Evolutionary conservation across 2,113 vertebrate species (phyloP).

Genomic region (Anoura caudifer): DNA sequence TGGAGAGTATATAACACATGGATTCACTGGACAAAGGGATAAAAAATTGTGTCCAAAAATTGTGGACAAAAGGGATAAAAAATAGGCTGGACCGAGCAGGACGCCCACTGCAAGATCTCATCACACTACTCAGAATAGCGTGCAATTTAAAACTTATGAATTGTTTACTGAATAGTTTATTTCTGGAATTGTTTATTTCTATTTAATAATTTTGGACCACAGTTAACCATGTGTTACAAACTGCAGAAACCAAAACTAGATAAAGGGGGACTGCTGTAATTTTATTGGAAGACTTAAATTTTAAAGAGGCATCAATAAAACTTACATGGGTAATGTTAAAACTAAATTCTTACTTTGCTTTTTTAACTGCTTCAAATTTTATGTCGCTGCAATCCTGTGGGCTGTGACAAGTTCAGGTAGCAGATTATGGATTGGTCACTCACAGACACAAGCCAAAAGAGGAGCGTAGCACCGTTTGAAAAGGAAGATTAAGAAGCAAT

Average conservation of each 20-base stretch:
- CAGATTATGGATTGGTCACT: not conserved
- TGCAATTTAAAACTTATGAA: not conserved
- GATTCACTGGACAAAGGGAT: not conserved
- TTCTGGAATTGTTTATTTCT: not conserved
- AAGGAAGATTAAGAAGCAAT: not conserved
- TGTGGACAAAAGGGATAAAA: not conserved
- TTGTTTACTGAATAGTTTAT: not conserved
- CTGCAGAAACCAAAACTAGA: not conserved
- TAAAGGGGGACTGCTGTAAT: not conserved
- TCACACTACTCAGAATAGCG: not conserved
- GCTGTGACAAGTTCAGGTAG: not conserved
- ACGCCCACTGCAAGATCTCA: not conserved
- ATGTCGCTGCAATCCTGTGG: not conserved
- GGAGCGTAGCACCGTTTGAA: not conserved
- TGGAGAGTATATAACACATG: not conserved
- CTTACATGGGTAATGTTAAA: not conserved
- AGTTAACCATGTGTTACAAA: not conserved
- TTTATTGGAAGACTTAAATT: slow-evolving; percentile 1
- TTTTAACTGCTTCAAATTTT: not conserved
- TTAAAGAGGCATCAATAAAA: not conserved
- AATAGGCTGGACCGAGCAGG: not conserved
- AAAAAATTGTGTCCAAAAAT: not conserved
- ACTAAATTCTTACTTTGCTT: slow-evolving; percentile 1
- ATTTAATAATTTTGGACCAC: not conserved
- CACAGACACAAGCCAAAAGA: not conserved